A percentile compares a stretch with the other conserved stretches of the same genome.
These are phyloP conservation scores for Troides helena DNA, from an alignment of 2,888 invertebrate species.

Conservation along the genomic window DNA sequence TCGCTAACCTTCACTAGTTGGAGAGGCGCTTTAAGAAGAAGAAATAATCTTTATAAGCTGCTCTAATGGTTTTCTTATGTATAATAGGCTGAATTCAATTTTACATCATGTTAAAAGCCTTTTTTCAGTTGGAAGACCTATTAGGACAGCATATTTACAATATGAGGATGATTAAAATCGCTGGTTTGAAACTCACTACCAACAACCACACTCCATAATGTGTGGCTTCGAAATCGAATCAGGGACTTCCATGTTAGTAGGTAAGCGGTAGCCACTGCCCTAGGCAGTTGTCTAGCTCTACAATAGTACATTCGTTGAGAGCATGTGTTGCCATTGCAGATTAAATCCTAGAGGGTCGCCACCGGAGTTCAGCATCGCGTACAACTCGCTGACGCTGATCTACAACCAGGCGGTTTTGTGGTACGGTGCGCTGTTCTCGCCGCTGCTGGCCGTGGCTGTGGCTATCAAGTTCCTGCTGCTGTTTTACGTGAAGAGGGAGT, in stretches of 20 bases:
- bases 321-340: conserved; percentile 38
- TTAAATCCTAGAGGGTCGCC: conserved; percentile 44
- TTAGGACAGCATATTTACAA: too few relatives aligned
- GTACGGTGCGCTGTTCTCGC: conserved; percentile 87
- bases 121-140: too few relatives aligned
- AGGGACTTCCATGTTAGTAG: too few relatives aligned
- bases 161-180: too few relatives aligned
- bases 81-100: too few relatives aligned
- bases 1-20: too few relatives aligned
- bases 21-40: too few relatives aligned
- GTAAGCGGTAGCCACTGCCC: neutral
- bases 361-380: conserved; percentile 88
- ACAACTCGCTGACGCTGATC: conserved; percentile 87
- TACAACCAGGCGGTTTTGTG: conserved; percentile 90
- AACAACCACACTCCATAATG: too few relatives aligned
- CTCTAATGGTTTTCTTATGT: too few relatives aligned
- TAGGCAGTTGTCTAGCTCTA: neutral
- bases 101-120: too few relatives aligned
- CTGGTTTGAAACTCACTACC: too few relatives aligned
- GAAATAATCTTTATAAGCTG: too few relatives aligned
- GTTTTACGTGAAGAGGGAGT: conserved; percentile 85
- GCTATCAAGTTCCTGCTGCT: conserved; percentile 84
- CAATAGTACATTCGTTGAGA: neutral
- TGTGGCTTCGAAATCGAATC: neutral
- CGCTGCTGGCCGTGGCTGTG: conserved; percentile 83